Evolutionary conservation across 2,113 vertebrate genomes (phyloP).

Genomic region (Dicerorhinus sumatrensis): DNA sequence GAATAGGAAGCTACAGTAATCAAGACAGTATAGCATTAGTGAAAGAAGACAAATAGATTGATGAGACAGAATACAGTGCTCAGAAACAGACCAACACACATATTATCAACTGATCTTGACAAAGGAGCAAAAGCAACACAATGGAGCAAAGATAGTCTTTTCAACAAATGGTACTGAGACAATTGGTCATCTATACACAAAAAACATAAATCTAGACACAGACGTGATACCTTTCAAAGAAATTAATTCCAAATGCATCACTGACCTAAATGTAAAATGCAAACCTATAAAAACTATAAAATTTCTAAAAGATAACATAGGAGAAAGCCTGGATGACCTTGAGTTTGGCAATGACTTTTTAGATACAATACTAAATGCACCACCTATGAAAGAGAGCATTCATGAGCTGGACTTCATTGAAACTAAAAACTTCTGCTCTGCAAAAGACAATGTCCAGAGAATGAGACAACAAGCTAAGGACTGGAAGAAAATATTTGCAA

Average conservation of each 20-base stretch:
- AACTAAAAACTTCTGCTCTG: not conserved
- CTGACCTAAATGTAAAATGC: not conserved
- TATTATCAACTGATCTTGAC: not conserved
- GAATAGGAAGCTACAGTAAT: not conserved
- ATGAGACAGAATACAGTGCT: not conserved
- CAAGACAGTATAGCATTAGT: not conserved
- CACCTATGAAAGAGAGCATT: not conserved
- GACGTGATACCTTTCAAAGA: not conserved
- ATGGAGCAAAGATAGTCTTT: not conserved
- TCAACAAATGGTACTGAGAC: not conserved
- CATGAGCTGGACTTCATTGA: not conserved
- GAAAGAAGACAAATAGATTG: not conserved
- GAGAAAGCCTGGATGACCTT: not conserved
- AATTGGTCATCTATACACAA: not conserved
- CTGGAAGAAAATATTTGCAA: not conserved
- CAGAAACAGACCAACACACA: not conserved
- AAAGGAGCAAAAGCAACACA: not conserved
- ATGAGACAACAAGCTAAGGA: not conserved
- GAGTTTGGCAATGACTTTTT: not conserved
- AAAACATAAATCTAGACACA: not conserved
- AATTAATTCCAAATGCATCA: not conserved
- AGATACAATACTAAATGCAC: not conserved
- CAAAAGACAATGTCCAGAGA: not conserved
- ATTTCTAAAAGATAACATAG: not conserved
- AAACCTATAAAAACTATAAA: not conserved